Conservation (phyloP, 2,113 vertebrate species). For the Leuciscus idus region DNA sequence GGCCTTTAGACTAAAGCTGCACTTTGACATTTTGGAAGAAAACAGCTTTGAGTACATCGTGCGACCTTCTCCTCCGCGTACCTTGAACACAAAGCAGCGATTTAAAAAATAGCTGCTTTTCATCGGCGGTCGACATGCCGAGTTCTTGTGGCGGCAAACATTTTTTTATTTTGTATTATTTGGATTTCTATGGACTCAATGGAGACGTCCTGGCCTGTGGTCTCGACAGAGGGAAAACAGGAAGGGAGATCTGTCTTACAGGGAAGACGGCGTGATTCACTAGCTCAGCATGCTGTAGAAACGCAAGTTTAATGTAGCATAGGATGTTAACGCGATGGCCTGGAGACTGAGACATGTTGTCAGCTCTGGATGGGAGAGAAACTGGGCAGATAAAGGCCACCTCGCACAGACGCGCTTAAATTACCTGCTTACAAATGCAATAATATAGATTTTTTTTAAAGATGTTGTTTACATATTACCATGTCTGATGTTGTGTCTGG, state of each 20-base stretch:
- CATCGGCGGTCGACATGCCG: background rate
- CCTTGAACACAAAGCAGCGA: conserved; percentile 4
- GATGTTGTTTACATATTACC: conserved; percentile 27
- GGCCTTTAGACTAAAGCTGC: conserved; percentile 35
- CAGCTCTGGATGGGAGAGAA: conserved; percentile 5
- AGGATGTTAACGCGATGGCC: conserved; percentile 25
- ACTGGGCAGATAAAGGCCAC: conserved; percentile 33
- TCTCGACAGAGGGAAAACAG: conserved; percentile 16
- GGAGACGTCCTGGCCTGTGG: conserved; percentile 20
- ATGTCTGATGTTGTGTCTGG: background rate
- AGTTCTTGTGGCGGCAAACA: background rate
- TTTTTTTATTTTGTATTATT: background rate
- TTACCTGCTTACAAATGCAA: conserved; percentile 40
- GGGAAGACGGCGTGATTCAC: conserved; percentile 34
- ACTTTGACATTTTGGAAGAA: conserved; percentile 47
- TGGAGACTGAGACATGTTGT: conserved; percentile 31
- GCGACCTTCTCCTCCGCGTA: conserved; percentile 37
- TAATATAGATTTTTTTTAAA: conserved; percentile 28
- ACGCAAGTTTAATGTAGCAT: conserved; percentile 29
- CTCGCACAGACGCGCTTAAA: conserved; percentile 8
- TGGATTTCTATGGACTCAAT: conserved; percentile 28
- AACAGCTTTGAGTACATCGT: conserved; percentile 27
- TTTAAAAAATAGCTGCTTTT: conserved; percentile 31
- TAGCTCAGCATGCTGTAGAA: conserved; percentile 29
- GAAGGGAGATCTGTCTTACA: conserved; percentile 17